Evolutionary conservation across 1,140 invertebrate species (phyloP), one percentile per base, ranked within the genome.

Genomic region (Solenopsis fugax): DNA sequence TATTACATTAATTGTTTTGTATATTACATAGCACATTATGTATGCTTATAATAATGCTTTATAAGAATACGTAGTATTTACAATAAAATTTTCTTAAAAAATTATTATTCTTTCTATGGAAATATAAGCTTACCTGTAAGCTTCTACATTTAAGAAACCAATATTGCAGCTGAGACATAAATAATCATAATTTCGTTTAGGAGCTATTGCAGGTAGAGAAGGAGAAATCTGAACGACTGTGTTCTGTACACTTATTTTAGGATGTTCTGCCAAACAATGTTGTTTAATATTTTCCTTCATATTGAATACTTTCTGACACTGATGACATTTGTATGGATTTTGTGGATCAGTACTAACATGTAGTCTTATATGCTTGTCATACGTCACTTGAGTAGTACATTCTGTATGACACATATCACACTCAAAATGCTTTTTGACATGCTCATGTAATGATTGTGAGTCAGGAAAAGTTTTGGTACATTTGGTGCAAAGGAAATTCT

Each of bases 321-420:
- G 64, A 34, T 94, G 93, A 85, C 94, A 94, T 54, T 94, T 94
- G 13, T 93, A 93, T 0, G 93, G 92, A 72, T 90, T 87, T 34
- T 87, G 71, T 1, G 93, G 88, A 71, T 94, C 92, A 7, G 84
- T 89, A 34, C 89, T 93, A 16, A 92, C 65, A 21, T 95, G 94
- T 29, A 89, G 78, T 67, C 77, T 93, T 60, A 72, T 64, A 72
- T 95, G 94, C 4, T 86, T 90, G 10, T 94, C 92, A n/a, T 91
- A 91, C 34, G 85, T 75, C 4, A 89, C 29, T 87, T 93, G 91
- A 0, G 91, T 86, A 13, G 77, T 88, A 50, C 91, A 94, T 56
- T 93, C 91, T 4, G 88, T 88, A 0, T 88, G 89, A 75, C 94
- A 94, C 16, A 92, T 93, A n/a, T 92, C 87, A 78, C 94, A 94